These are phyloP conservation scores for Onchidella celtica DNA, from an alignment of 2,888 invertebrate species.

Conservation along the genomic window DNA sequence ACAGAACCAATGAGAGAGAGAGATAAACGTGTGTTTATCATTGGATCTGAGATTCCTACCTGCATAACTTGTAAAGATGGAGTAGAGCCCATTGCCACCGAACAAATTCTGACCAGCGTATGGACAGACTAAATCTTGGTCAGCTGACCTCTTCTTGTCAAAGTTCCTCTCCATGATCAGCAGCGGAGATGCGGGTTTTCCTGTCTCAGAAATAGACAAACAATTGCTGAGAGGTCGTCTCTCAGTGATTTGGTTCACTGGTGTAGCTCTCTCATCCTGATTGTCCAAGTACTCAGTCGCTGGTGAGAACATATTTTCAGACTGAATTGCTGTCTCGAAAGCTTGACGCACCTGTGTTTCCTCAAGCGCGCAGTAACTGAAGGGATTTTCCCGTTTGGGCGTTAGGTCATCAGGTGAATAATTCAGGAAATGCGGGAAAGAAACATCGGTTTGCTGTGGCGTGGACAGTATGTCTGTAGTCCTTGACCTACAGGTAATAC, in stretches of 20 bases:
- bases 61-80: slow-evolving; percentile 24
- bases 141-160: not conserved
- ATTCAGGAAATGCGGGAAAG: not conserved
- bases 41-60: too few species aligned
- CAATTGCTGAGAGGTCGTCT: not conserved
- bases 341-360: not conserved
- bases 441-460: too few species aligned
- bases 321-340: not conserved
- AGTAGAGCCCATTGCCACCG: not conserved
- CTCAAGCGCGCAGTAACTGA: not conserved
- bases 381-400: not conserved
- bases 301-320: not conserved
- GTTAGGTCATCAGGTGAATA: not conserved
- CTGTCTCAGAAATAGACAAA: too few species aligned
- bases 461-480: too few species aligned
- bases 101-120: slow-evolving; percentile 19
- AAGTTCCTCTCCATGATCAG: slow-evolving; percentile 22
- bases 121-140: not conserved
- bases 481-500: too few species aligned
- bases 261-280: not conserved
- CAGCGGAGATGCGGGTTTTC: slow-evolving; percentile 9
- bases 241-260: not conserved
- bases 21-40: too few species aligned
- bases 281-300: too few species aligned
- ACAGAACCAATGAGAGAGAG: too few species aligned